Evolutionary conservation across 2,888 invertebrate genomes (phyloP).

Genomic region (Panorpa germanica): DNA sequence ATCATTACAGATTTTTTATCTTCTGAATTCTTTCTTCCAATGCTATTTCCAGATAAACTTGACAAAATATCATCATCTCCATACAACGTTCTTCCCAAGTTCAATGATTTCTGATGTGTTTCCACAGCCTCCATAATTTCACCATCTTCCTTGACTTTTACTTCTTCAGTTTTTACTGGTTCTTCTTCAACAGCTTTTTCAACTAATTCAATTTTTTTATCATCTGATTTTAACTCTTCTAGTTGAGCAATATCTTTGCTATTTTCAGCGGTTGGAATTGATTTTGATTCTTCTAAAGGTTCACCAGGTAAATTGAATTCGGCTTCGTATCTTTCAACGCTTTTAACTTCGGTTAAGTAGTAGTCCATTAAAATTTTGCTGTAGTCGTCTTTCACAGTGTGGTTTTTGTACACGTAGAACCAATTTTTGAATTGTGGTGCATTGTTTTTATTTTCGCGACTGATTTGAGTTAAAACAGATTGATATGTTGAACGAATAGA

Average conservation of each 20-base stretch:
- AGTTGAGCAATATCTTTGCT: conserved; percentile 24
- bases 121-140: conserved; percentile 42
- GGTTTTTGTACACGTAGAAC: conserved; percentile 46
- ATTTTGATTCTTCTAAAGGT: not conserved
- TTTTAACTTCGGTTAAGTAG: conserved; percentile 41
- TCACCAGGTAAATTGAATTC: conserved; percentile 18
- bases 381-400: conserved; percentile 37
- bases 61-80: conserved; percentile 33
- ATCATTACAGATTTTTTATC: conserved; percentile 34
- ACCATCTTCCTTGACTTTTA: conserved; percentile 5
- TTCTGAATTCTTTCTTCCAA: conserved; percentile 26
- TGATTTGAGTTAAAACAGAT: conserved; percentile 9
- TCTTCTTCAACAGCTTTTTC: conserved; percentile 11
- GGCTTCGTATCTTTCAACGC: conserved; percentile 23
- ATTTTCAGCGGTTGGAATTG: conserved; percentile 16
- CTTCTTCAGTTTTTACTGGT: conserved; percentile 7
- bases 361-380: conserved; percentile 34
- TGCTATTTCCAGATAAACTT: conserved; percentile 38
- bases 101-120: conserved; percentile 18
- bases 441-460: conserved; percentile 19
- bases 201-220: conserved; percentile 15
- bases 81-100: too few species aligned
- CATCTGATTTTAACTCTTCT: conserved; percentile 24
- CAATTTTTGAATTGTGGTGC: conserved; percentile 43
- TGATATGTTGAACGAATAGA: conserved; percentile 9